phyloP scores from a whole-genome alignment of 2,888 invertebrate species.

The Mantis religiosa region DNA sequence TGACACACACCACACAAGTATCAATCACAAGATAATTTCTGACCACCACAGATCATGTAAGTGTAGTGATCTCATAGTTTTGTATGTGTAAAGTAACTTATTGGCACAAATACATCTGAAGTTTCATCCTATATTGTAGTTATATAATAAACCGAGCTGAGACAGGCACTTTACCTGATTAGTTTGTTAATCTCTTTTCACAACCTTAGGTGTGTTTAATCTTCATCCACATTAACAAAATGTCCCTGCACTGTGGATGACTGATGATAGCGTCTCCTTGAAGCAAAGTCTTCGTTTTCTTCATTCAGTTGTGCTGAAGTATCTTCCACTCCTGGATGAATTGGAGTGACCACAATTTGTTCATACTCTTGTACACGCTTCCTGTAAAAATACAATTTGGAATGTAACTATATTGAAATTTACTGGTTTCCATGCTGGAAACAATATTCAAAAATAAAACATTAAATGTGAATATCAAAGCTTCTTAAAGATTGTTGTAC shows the following conservation, averaged over 20 bases:
- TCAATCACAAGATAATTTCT: no score
- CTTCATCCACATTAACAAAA: slow-evolving; percentile 53
- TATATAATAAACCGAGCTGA: background rate
- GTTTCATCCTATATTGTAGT: no score
- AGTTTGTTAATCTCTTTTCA: background rate
- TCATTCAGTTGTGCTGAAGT: slow-evolving; percentile 87
- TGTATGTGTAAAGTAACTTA: background rate
- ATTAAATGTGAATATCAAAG: background rate
- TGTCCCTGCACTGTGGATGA: slow-evolving; percentile 72
- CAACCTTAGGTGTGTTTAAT: slow-evolving; percentile 1
- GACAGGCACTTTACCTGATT: no score
- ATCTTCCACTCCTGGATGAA: slow-evolving; percentile 72
- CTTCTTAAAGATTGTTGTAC: no score
- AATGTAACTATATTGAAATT: slow-evolving; percentile 9
- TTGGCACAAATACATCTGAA: background rate
- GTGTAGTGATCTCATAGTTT: background rate
- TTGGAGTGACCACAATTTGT: slow-evolving; percentile 79
- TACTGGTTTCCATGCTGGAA: slow-evolving; percentile 1
- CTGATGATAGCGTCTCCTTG: slow-evolving; percentile 88
- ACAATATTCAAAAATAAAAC: background rate
- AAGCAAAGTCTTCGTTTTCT: slow-evolving; percentile 92
- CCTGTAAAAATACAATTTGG: slow-evolving; percentile 47
- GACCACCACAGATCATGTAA: no score
- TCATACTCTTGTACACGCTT: slow-evolving; percentile 77
- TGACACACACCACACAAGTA: no score